These are phyloP conservation scores for Lepidurus arcticus DNA, from an alignment of 1,140 invertebrate species.

Conservation along the genomic window DNA sequence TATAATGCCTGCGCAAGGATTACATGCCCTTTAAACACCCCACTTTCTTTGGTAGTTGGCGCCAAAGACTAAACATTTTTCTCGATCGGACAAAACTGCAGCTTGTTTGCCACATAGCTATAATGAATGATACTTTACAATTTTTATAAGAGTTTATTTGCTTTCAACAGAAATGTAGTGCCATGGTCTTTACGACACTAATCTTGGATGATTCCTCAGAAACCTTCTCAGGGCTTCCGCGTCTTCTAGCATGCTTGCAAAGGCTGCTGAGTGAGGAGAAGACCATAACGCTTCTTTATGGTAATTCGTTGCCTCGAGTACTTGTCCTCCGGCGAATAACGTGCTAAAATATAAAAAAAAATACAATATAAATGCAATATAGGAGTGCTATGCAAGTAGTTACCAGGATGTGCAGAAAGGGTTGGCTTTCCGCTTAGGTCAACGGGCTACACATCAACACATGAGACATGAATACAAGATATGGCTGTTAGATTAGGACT, in stretches of 20 bases:
- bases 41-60: no score
- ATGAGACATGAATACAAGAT: constrained; percentile 36
- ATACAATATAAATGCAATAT: constrained; percentile 20
- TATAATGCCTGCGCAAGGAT: no score
- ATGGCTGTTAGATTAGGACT: neutral
- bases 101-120: no score
- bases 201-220: no score
- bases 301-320: constrained; percentile 84
- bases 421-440: constrained; percentile 72
- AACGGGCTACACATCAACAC: constrained; percentile 61
- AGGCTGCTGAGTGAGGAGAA: constrained; percentile 80
- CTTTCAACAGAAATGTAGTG: no score
- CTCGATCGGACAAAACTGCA: no score
- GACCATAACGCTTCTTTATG: constrained; percentile 82
- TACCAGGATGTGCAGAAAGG: constrained; percentile 79
- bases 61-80: no score
- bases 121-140: no score
- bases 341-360: constrained; percentile 55
- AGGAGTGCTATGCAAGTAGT: constrained; percentile 31
- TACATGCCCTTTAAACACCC: no score
- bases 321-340: constrained; percentile 93
- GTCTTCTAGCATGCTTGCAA: constrained; percentile 55
- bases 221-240: no score
- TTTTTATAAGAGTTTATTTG: no score
- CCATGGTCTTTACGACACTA: no score